A percentile compares a stretch with the other conserved stretches of the same genome.
Evolutionary conservation across 2,113 vertebrate species (phyloP).

Genomic region (Ceratotherium simum): DNA sequence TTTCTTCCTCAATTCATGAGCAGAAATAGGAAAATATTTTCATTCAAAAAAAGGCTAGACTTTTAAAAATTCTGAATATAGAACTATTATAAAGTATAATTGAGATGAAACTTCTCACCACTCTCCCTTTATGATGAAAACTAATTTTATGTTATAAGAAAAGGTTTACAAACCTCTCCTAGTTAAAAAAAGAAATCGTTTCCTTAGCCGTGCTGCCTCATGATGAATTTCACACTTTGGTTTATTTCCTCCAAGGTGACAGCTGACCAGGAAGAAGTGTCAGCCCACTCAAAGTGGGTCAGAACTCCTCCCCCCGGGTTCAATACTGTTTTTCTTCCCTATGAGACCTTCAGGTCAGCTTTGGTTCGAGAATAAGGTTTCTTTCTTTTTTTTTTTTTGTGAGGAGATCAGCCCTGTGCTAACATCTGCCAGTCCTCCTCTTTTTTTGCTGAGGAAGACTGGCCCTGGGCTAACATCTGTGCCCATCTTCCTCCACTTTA

Average conservation of each 20-base stretch:
- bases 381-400: background rate
- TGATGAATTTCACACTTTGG: background rate
- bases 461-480: too few species aligned
- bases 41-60: background rate
- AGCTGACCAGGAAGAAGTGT: background rate
- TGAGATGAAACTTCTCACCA: background rate
- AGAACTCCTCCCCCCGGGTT: background rate
- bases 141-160: background rate
- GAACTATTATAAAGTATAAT: background rate
- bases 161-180: background rate
- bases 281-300: background rate
- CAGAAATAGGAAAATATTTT: conserved; percentile 21
- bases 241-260: conserved; percentile 2
- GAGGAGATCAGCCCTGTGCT: too few species aligned
- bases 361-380: background rate
- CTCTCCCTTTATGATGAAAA: background rate
- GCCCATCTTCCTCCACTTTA: too few species aligned
- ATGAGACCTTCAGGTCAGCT: background rate
- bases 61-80: background rate
- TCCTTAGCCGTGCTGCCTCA: background rate
- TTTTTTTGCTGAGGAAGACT: too few species aligned
- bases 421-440: too few species aligned
- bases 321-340: background rate
- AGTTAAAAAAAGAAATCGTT: background rate
- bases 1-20: background rate